Base-by-base conservation (phyloP, 2,888 invertebrate genomes). In the Sinopyrophorus schimmeli region DNA sequence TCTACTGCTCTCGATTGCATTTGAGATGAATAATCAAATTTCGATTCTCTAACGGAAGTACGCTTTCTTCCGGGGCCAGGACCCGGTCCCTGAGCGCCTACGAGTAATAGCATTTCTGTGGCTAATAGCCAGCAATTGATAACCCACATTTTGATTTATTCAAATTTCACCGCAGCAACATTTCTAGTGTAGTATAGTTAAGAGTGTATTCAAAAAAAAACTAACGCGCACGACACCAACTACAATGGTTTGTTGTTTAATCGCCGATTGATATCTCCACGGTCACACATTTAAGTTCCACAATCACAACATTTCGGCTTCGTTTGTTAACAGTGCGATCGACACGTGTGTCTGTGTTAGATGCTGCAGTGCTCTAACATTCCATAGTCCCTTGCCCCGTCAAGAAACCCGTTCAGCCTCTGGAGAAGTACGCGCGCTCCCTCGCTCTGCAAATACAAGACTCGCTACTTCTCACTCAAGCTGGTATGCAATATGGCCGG, bases 1-100 rank as follows among this genome's bases (percentile, higher is more conserved):
- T 92, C 91, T 51, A 90, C 91, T 43, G 91, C 89, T 60, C 91
- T 81, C 57, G 89, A 89, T 76, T 92, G 91, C 91, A 91, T 91
- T 73, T 83, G 82, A 65, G 80, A 78, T 61, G 78, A 62, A 46
- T 69, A 68, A 17, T 69, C 70, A 31, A 67, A 70, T 32, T 67
- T 63, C 3, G 62, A 59, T 41, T 65, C 66, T 26, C 53, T 49
- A 21, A 48, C 65, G 3, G 72, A 69, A 2, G 70, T 69, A 31
- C 74, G 70, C 46, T 58, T 64, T 26, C 58, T 54, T 9, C 69
- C 69, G 14, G 69, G 68, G 34, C 71, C 72, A 5, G 71, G 72
- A 17, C 70, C 72, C n/a, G 69, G 70, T 37, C 66, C 68, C 54
- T 67, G 68, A 18, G 68, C 71, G 15, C 66, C 69, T 20, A 67